phyloP scores from a whole-genome alignment of 2,113 vertebrate genomes.

The Apodemus speciosus region DNA sequence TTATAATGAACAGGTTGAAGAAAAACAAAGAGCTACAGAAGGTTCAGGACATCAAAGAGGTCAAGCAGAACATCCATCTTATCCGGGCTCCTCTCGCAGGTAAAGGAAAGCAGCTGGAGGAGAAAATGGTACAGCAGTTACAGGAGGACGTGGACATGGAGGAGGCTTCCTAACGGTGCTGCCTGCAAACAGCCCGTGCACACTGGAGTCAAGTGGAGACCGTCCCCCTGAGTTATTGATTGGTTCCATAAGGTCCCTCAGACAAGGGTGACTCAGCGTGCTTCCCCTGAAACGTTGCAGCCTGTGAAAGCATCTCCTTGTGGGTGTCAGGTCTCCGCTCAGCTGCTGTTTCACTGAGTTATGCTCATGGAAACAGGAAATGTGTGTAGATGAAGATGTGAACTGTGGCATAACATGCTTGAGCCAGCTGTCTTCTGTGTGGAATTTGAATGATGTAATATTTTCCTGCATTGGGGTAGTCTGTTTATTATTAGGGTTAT shows the following conservation, averaged over 20 bases:
- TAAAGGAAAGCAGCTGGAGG: constrained; percentile 93
- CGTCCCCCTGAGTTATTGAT: neutral
- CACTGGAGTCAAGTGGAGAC: constrained; percentile 50
- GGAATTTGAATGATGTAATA: no score
- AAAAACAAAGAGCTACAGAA: constrained; percentile 96
- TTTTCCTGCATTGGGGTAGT: no score
- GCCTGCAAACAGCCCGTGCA: neutral
- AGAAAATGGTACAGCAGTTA: constrained; percentile 96
- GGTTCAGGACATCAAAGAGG: constrained; percentile 93
- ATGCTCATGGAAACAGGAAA: neutral
- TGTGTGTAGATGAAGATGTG: constrained; percentile 37
- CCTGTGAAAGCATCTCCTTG: neutral
- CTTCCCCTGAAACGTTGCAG: neutral
- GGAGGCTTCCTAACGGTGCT: constrained; percentile 82
- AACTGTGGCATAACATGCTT: neutral
- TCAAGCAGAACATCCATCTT: constrained; percentile 97
- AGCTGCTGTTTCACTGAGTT: neutral
- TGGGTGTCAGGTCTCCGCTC: neutral
- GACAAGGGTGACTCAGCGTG: neutral
- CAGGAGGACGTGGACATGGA: constrained; percentile 95
- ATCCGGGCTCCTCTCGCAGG: constrained; percentile 96
- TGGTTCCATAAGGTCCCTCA: neutral
- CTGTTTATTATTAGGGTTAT: no score
- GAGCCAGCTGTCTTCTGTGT: no score
- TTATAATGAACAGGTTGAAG: constrained; percentile 97